Percentiles rank a stretch among this genome's conserved stretches.
phyloP scores from a whole-genome alignment of 2,888 invertebrate species.

The Spodoptera exigua region DNA sequence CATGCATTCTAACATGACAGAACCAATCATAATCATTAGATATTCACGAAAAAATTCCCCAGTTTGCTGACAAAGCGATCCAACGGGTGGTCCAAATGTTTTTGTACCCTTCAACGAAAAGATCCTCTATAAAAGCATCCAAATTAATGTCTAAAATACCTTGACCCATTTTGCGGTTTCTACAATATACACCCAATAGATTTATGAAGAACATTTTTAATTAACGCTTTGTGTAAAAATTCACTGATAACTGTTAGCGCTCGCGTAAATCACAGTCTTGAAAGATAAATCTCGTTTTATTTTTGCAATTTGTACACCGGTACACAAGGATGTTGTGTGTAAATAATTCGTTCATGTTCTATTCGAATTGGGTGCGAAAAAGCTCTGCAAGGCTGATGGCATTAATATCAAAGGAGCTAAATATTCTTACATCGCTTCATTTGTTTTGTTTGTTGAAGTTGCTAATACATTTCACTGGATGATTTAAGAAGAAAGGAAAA shows the following conservation, averaged over 20 bases:
- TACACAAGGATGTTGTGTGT: constrained; percentile 8
- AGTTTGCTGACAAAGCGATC: constrained; percentile 13
- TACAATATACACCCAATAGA: constrained; percentile 47
- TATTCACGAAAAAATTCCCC: constrained; percentile 44
- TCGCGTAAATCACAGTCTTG: constrained; percentile 31
- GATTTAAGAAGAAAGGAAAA: too few relatives aligned
- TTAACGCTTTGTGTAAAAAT: constrained; percentile 44
- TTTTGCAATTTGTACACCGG: constrained; percentile 22
- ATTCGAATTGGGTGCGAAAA: not conserved
- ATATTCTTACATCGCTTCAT: too few relatives aligned
- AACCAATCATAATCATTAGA: constrained; percentile 42
- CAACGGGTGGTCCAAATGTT: too few relatives aligned
- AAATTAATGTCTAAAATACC: constrained; percentile 67
- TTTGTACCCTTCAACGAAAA: constrained; percentile 25
- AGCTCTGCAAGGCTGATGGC: constrained; percentile 1
- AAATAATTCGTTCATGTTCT: constrained; percentile 17
- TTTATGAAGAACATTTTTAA: constrained; percentile 56
- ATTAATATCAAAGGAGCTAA: not conserved
- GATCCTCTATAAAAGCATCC: constrained; percentile 62
- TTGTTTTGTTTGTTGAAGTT: too few relatives aligned
- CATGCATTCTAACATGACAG: constrained; percentile 41
- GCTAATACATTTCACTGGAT: too few relatives aligned
- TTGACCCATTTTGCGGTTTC: constrained; percentile 68
- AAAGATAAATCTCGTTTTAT: constrained; percentile 37
- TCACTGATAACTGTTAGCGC: constrained; percentile 39